phyloP scores from a whole-genome alignment of 2,797 vertebrate genomes.

The Scarus forsteni region DNA sequence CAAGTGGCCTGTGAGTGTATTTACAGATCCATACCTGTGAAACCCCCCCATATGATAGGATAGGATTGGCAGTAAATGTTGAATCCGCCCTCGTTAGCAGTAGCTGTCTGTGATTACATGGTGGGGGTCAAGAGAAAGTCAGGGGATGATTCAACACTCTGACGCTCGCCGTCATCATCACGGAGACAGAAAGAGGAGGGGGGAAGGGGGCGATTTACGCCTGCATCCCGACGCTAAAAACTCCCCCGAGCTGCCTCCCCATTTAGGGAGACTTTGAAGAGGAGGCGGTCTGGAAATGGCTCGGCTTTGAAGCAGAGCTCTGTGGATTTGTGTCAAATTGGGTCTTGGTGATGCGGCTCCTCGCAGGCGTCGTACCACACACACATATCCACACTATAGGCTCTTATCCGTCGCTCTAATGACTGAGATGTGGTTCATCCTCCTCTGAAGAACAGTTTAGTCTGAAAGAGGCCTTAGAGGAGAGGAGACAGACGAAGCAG shows the following conservation, averaged over 20 bases:
- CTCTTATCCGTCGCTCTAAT: constrained; percentile 48
- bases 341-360: constrained; percentile 26
- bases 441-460: constrained; percentile 34
- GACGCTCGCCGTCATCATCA: constrained; percentile 6
- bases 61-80: not conserved
- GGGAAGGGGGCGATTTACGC: not conserved
- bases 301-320: constrained; percentile 61
- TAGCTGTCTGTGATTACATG: constrained; percentile 9
- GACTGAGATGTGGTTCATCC: constrained; percentile 45
- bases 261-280: constrained; percentile 48
- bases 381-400: constrained; percentile 5
- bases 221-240: constrained; percentile 1
- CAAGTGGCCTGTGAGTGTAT: too few species aligned
- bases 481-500: constrained; percentile 20
- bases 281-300: constrained; percentile 36
- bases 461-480: constrained; percentile 19
- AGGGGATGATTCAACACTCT: constrained; percentile 22
- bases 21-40: too few species aligned
- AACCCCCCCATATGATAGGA: not conserved
- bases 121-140: constrained; percentile 6
- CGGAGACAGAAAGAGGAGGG: not conserved
- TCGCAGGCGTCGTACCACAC: constrained; percentile 23
- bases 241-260: constrained; percentile 21
- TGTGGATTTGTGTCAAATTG: constrained; percentile 65
- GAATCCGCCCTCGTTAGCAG: not conserved